These are phyloP conservation scores for Willisornis vidua DNA, from an alignment of 2,113 vertebrate species.

Conservation along the genomic window DNA sequence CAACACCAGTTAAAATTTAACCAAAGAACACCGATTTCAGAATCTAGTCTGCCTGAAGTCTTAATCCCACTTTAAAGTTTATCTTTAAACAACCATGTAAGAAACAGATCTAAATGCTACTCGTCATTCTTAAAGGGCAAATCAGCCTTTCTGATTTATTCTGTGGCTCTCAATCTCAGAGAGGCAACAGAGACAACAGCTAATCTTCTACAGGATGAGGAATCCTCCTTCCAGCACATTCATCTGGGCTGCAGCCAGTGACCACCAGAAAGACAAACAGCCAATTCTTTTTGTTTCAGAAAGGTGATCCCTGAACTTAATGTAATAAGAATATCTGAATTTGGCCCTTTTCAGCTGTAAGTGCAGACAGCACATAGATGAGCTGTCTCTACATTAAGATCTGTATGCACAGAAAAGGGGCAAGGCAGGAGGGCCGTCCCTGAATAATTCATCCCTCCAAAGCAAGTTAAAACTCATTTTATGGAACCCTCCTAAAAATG, in stretches of 20 bases:
- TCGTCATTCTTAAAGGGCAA: not conserved
- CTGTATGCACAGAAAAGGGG: not conserved
- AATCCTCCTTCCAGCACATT: not conserved
- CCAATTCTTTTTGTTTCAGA: not conserved
- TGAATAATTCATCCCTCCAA: not conserved
- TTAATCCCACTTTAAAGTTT: not conserved
- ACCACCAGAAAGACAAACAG: not conserved
- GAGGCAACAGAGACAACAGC: not conserved
- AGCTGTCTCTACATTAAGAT: not conserved
- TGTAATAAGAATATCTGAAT: not conserved
- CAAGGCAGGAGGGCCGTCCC: not conserved
- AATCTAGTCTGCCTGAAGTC: not conserved
- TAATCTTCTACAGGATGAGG: not conserved
- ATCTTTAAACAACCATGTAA: not conserved
- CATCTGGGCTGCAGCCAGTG: not conserved
- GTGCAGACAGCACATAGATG: not conserved
- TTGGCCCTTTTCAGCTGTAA: not conserved
- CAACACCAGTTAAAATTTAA: constrained; percentile 3
- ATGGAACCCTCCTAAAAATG: not conserved
- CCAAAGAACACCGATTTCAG: not conserved
- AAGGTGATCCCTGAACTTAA: not conserved
- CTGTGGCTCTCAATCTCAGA: not conserved
- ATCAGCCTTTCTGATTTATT: not conserved
- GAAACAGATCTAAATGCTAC: not conserved
- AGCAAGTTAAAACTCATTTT: not conserved